Conservation (phyloP, 2,113 vertebrate species). For the Larimichthys polyactis region DNA sequence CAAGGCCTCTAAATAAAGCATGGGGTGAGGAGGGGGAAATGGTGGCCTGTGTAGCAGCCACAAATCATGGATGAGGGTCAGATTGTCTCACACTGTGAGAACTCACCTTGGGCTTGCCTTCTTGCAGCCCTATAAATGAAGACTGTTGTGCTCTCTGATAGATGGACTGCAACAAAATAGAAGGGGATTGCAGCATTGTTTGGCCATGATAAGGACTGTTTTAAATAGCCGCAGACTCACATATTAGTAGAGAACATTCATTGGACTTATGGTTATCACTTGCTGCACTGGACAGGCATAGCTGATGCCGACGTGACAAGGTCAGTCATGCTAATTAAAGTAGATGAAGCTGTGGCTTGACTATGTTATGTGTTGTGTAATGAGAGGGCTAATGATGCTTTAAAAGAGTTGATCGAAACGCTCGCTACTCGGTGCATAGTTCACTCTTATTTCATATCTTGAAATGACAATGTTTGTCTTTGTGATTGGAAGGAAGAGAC, state of each 20-base stretch:
- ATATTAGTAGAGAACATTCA: conserved; percentile 22
- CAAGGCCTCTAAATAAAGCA: conserved; percentile 52
- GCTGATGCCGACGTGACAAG: conserved; percentile 11
- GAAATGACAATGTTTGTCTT: conserved; percentile 45
- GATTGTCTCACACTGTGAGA: conserved; percentile 49
- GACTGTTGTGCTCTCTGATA: conserved; percentile 41
- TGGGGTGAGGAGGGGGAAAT: conserved; percentile 32
- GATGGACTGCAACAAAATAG: conserved; percentile 45
- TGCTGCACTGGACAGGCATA: not conserved
- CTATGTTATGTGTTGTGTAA: conserved; percentile 45
- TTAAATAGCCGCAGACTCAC: conserved; percentile 7
- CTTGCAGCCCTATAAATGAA: conserved; percentile 56
- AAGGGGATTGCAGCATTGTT: conserved; percentile 2
- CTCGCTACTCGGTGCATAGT: conserved; percentile 4
- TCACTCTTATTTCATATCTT: conserved; percentile 36
- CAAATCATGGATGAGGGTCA: conserved; percentile 73
- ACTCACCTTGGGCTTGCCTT: conserved; percentile 61
- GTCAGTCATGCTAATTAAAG: conserved; percentile 54
- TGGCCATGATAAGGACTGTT: conserved; percentile 17
- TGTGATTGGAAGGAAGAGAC: not conserved
- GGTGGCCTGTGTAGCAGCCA: conserved; percentile 40
- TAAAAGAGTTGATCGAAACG: conserved; percentile 50
- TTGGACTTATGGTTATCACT: conserved; percentile 10
- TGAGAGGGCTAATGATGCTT: conserved; percentile 64
- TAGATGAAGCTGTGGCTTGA: conserved; percentile 31